phyloP scores from a whole-genome alignment of 2,888 invertebrate genomes.

The Germaria angustata region DNA sequence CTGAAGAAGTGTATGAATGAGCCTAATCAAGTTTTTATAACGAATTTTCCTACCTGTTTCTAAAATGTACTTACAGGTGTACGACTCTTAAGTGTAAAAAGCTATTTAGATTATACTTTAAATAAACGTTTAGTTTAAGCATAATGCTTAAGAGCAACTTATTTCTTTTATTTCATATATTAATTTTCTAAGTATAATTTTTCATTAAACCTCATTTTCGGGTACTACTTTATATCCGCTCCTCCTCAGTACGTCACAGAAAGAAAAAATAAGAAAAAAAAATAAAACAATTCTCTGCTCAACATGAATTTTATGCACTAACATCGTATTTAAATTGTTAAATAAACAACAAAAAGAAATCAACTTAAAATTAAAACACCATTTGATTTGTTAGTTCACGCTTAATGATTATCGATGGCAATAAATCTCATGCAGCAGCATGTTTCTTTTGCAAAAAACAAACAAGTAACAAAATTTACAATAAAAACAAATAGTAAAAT shows the following conservation, averaged over 20 bases:
- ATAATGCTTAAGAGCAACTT: no score
- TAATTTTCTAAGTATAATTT: no score
- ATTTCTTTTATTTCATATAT: no score
- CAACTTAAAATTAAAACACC: slow-evolving; percentile 59
- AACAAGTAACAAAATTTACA: slow-evolving; percentile 54
- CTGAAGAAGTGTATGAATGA: no score
- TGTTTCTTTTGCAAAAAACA: slow-evolving; percentile 52
- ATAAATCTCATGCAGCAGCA: slow-evolving; percentile 67
- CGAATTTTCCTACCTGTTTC: no score
- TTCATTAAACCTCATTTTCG: no score
- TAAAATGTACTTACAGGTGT: no score
- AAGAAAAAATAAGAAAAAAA: neutral
- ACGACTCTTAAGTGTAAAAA: no score
- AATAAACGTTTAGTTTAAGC: no score
- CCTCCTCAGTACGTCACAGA: neutral
- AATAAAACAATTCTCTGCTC: slow-evolving; percentile 1
- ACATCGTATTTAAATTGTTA: slow-evolving; percentile 43
- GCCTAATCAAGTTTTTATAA: no score
- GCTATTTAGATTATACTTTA: no score
- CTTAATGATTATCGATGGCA: slow-evolving; percentile 69
- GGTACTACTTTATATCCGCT: no score
- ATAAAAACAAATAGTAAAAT: slow-evolving; percentile 49
- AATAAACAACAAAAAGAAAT: neutral
- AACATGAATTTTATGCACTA: slow-evolving; percentile 52
- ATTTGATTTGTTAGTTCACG: slow-evolving; percentile 66